phyloP scores from a whole-genome alignment of 2,113 vertebrate genomes.

The Mobula birostris region DNA sequence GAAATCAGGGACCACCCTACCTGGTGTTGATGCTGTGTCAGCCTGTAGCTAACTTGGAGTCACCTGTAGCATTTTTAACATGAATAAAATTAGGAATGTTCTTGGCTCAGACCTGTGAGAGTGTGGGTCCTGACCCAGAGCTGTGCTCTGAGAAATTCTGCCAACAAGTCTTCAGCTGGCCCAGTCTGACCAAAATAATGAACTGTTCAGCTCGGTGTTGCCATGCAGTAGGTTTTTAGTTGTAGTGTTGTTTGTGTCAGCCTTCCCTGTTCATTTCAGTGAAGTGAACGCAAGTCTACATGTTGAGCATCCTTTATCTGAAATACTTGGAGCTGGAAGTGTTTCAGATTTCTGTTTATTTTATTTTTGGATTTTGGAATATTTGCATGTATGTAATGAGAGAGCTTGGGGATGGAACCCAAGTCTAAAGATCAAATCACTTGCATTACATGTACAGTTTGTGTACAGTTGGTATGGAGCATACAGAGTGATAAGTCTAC shows the following conservation, averaged over 20 bases:
- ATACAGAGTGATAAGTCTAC: no score
- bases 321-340: no score
- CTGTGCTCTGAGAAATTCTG: background rate
- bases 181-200: background rate
- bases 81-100: background rate
- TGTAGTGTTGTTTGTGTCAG: background rate
- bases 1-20: background rate
- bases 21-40: background rate
- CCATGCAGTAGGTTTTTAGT: background rate
- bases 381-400: no score
- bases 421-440: no score
- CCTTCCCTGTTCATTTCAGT: background rate
- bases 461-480: no score
- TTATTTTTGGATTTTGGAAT: no score
- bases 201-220: background rate
- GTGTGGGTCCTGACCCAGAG: background rate
- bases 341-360: no score
- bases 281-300: background rate
- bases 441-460: no score
- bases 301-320: background rate
- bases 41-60: background rate
- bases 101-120: background rate
- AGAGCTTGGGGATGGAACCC: no score
- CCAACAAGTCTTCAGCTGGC: background rate
- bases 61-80: background rate